Conservation (phyloP, 2,888 invertebrate species). For the Scaeva pyrastri region DNA sequence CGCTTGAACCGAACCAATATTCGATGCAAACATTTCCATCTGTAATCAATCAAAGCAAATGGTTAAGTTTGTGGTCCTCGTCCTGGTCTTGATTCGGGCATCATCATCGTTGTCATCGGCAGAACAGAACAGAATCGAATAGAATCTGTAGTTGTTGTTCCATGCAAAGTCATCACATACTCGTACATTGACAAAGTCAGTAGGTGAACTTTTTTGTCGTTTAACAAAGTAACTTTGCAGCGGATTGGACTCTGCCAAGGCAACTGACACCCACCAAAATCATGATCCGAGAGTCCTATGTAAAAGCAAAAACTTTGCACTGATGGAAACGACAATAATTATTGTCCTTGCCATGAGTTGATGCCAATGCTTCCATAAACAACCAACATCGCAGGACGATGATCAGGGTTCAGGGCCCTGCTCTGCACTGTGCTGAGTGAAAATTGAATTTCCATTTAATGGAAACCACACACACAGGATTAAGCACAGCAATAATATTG, state of each 20-base stretch:
- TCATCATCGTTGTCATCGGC: neutral
- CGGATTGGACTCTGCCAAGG: slow-evolving; percentile 14
- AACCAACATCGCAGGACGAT: neutral
- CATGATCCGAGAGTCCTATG: slow-evolving; percentile 13
- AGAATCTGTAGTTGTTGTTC: neutral
- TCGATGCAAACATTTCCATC: slow-evolving; percentile 46
- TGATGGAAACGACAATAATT: slow-evolving; percentile 8
- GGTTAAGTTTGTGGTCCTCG: slow-evolving; percentile 2
- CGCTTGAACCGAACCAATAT: neutral
- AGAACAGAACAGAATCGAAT: neutral
- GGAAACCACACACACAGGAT: slow-evolving; percentile 71
- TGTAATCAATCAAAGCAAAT: slow-evolving; percentile 56
- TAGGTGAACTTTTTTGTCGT: slow-evolving; percentile 33
- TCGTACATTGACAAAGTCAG: slow-evolving; percentile 35
- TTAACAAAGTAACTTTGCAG: slow-evolving; percentile 32
- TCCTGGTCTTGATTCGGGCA: too few relatives aligned
- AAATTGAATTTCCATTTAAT: slow-evolving; percentile 70
- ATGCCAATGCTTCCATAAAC: slow-evolving; percentile 6
- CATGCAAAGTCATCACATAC: slow-evolving; percentile 14
- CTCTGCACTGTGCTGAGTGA: neutral
- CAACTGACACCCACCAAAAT: slow-evolving; percentile 36
- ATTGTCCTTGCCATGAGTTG: neutral
- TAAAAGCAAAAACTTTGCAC: slow-evolving; percentile 14
- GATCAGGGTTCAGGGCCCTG: neutral
- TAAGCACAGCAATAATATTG: slow-evolving; percentile 72